Conservation (phyloP, 2,888 invertebrate species). For the Cantharis nigra region DNA sequence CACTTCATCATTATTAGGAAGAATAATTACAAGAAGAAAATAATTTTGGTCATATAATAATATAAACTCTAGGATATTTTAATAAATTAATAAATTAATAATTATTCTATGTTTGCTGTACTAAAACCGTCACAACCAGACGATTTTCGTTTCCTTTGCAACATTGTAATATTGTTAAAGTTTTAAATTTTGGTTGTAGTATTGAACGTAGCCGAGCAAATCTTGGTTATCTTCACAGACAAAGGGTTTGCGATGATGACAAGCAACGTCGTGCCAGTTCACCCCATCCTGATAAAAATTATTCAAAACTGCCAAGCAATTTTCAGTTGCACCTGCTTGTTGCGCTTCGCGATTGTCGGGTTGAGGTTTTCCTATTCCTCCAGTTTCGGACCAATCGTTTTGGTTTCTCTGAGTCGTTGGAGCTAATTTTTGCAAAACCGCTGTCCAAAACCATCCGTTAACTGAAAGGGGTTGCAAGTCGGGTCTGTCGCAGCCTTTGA, state of each 20-base stretch:
- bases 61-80: background rate
- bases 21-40: background rate
- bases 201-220: slow-evolving; percentile 82
- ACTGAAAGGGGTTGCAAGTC: slow-evolving; percentile 80
- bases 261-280: slow-evolving; percentile 90
- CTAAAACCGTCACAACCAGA: too few relatives aligned
- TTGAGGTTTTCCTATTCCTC: slow-evolving; percentile 84
- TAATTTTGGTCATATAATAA: background rate
- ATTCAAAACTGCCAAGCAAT: slow-evolving; percentile 83
- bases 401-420: slow-evolving; percentile 80
- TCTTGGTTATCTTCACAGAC: slow-evolving; percentile 88
- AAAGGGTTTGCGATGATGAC: slow-evolving; percentile 87
- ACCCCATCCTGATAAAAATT: slow-evolving; percentile 91
- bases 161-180: slow-evolving; percentile 57
- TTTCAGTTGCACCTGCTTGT: slow-evolving; percentile 83
- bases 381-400: slow-evolving; percentile 87
- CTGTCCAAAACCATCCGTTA: slow-evolving; percentile 94
- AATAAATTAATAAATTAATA: background rate
- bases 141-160: background rate
- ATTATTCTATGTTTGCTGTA: too few relatives aligned
- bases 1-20: too few relatives aligned
- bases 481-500: slow-evolving; percentile 85
- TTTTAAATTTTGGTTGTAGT: slow-evolving; percentile 78
- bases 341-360: slow-evolving; percentile 84
- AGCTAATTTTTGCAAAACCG: slow-evolving; percentile 81